Evolutionary conservation across 2,113 vertebrate genomes (phyloP).

Genomic region (Daubentonia madagascariensis): DNA sequence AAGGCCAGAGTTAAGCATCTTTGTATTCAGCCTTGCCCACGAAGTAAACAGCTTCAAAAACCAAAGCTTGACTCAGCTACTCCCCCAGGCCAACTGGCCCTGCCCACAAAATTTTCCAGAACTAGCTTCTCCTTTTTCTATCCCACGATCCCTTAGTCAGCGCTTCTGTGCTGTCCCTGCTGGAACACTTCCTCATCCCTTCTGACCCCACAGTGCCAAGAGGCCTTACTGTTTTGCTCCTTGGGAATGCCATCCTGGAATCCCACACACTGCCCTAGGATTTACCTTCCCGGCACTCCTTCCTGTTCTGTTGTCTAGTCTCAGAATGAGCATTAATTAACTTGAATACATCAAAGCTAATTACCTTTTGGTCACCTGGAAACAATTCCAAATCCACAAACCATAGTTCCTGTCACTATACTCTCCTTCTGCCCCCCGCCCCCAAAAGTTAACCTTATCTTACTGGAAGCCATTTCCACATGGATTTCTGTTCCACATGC

Average conservation of each 20-base stretch:
- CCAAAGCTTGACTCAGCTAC: background rate
- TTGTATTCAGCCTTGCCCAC: background rate
- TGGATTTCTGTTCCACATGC: background rate
- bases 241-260: background rate
- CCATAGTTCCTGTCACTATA: background rate
- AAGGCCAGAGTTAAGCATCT: background rate
- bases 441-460: background rate
- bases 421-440: background rate
- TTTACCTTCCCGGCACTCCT: background rate
- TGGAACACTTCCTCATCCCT: background rate
- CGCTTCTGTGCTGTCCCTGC: background rate
- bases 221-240: background rate
- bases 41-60: background rate
- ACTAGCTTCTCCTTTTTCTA: background rate
- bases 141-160: too few relatives aligned
- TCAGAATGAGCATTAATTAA: background rate
- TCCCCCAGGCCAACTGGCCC: background rate
- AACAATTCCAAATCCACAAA: background rate
- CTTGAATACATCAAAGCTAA: background rate
- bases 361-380: background rate
- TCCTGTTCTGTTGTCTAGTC: background rate
- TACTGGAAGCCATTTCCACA: background rate
- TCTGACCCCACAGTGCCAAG: background rate
- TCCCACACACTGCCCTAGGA: background rate
- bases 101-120: background rate